Evolutionary conservation across 2,113 vertebrate species (phyloP), one percentile per base, ranked within the genome.

Genomic region (Dipodomys merriami): DNA sequence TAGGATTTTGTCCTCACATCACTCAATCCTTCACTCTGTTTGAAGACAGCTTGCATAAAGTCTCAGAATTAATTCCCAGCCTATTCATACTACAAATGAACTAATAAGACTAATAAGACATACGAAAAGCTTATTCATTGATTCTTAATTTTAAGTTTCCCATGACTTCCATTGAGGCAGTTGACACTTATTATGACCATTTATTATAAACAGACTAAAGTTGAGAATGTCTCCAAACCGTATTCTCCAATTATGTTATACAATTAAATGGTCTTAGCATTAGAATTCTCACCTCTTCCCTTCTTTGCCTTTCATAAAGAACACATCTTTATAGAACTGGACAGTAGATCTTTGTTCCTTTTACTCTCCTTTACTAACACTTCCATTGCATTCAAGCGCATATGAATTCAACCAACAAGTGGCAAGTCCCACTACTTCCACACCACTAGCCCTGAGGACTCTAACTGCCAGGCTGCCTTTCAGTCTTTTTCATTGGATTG

Each of bases 71-170:
- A 91, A 67, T 64, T 91, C 49, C 83, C 9, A 71, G 22, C 35
- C 74, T 89, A 91, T 62, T 74, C 25, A 82, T 25, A 60, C 25
- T 74, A 86, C 29, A 79, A 88, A 46, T 46, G 79, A 91, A 88
- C 68, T 64, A 73, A 83, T 60, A 78, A 89, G 35, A 9, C 25
- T 64, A 73, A 83, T 39, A 78, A 89, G 35, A 9, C 25, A 8
- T 30, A 16, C 83, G 73, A 76, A 85, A 73, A 82, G 4, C 5
- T 22, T 46, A 69, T 35, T 82, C 67, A 86, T 57, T 73, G 79
- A 69, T 53, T 86, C n/a, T 78, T 85, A 86, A 93, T 6, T 62
- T 1, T 62, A 77, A 46, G 4, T 33, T 91, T 88, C 25, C n/a
- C 77, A 2, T 78, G 57, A 64, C 86, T 5, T 33, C n/a, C 19